Evolutionary conservation across 2,888 invertebrate genomes (phyloP), one percentile per base, ranked within the genome.

Genomic region (Nemotelus nigrinus): DNA sequence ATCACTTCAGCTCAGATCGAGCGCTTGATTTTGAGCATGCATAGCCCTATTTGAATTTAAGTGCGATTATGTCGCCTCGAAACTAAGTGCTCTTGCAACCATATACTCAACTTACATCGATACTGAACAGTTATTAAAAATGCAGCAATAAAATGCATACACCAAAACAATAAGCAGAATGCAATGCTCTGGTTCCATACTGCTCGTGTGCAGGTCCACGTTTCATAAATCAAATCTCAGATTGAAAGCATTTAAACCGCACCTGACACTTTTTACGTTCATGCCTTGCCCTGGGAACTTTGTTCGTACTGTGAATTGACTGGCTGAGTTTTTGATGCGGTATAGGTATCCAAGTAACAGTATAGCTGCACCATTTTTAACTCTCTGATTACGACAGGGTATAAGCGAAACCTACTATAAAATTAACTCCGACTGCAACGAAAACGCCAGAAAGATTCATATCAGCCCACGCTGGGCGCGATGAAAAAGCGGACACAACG

Each of bases 221-320:
- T 70, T 57, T 67, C 48, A 76, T 78, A 76, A 70, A 76, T 78
- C 76, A 76, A 78, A 78, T 78, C 48, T 48, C 75, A 75, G 75
- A 70, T 78, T 78, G 74, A 68, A 76, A 64, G 75, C 55, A 76
- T 58, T 76, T 76, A 76, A 78, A 78, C 76, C 78, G 71, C 78
- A 78, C 78, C 57, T 67, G 25, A 25, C 25, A 25, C 0, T 25
- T 25, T 25, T 25, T 25, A 25, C 25, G 25, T 25, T 25, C 25
- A 25, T 25, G 25, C 25, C 25, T 25, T 25, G 25, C 25, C 25
- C 25, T 25, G 1, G 25, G 25, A 25, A 25, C 25, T 25, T 25
- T 25, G 25, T 25, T 25, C 25, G 25, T 25, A 25, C 25, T 25
- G 25, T 25, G 25, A 25, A 25, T 25, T 25, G 25, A 25, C 25